Percentiles rank a stretch among this genome's conserved stretches.
Conservation (phyloP, 2,113 vertebrate genomes). For the Cyanocitta stelleri region DNA sequence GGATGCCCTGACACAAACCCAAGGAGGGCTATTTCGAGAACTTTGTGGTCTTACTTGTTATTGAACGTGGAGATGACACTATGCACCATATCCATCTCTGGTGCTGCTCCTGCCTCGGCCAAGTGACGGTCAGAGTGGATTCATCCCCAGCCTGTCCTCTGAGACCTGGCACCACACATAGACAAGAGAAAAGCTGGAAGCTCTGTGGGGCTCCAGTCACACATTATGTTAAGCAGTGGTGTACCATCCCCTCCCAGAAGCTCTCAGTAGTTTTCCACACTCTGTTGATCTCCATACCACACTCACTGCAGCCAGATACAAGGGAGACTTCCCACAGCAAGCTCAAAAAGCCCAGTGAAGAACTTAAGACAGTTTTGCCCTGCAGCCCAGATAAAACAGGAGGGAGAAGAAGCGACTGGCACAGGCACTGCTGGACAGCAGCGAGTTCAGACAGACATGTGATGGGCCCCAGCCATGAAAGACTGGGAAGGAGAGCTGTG, state of each 20-base stretch:
- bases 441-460: background rate
- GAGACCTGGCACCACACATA: background rate
- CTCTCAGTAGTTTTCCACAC: background rate
- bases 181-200: background rate
- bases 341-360: background rate
- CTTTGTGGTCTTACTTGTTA: background rate
- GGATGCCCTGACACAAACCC: background rate
- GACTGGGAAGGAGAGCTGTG: background rate
- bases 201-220: background rate
- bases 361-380: background rate
- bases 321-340: background rate
- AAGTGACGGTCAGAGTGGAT: background rate
- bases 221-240: background rate
- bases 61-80: background rate
- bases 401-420: background rate
- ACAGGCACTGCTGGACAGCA: background rate
- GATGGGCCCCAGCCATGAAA: background rate
- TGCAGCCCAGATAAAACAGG: background rate
- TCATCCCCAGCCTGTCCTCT: background rate
- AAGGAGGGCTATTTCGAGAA: background rate
- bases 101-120: background rate
- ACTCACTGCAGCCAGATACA: background rate
- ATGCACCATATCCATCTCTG: background rate
- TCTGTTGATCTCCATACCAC: background rate
- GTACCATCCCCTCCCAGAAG: background rate